Percentiles rank a stretch among this genome's conserved stretches.
Evolutionary conservation across 2,888 invertebrate species (phyloP).

Genomic region (Myopa testacea): DNA sequence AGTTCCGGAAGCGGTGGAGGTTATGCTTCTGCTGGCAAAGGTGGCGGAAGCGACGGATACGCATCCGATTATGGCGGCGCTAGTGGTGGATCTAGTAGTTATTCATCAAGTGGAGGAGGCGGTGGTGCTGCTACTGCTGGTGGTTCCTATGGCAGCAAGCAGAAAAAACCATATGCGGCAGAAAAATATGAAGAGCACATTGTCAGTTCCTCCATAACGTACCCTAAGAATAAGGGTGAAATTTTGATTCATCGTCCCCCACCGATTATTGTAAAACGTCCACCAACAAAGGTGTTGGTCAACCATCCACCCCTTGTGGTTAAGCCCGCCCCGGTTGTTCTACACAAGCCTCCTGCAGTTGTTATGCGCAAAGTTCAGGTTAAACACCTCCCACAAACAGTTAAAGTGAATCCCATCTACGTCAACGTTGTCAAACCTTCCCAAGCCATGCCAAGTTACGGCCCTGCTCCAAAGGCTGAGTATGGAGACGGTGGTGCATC

Average conservation of each 20-base stretch:
- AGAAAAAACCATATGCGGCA: conserved; percentile 27
- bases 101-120: neutral
- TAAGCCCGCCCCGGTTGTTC: conserved; percentile 66
- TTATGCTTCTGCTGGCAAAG: neutral
- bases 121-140: conserved; percentile 44
- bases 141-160: conserved; percentile 42
- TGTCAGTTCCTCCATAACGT: conserved; percentile 60
- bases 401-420: conserved; percentile 66
- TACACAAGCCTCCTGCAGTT: conserved; percentile 67
- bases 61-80: conserved; percentile 18
- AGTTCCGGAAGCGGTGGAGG: neutral
- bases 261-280: conserved; percentile 65
- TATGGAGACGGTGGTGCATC: conserved; percentile 2
- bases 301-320: conserved; percentile 67
- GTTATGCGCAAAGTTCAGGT: conserved; percentile 64
- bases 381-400: conserved; percentile 64
- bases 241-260: conserved; percentile 66
- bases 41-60: conserved; percentile 13
- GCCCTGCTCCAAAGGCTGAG: conserved; percentile 14
- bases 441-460: conserved; percentile 46
- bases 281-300: conserved; percentile 66
- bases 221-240: conserved; percentile 66
- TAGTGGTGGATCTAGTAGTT: conserved; percentile 33
- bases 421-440: conserved; percentile 67
- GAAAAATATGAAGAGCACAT: conserved; percentile 54